A percentile compares a stretch with the other conserved stretches of the same genome.
These are phyloP conservation scores for Xenentodon cancila DNA, from an alignment of 2,797 vertebrate genomes.

Conservation along the genomic window DNA sequence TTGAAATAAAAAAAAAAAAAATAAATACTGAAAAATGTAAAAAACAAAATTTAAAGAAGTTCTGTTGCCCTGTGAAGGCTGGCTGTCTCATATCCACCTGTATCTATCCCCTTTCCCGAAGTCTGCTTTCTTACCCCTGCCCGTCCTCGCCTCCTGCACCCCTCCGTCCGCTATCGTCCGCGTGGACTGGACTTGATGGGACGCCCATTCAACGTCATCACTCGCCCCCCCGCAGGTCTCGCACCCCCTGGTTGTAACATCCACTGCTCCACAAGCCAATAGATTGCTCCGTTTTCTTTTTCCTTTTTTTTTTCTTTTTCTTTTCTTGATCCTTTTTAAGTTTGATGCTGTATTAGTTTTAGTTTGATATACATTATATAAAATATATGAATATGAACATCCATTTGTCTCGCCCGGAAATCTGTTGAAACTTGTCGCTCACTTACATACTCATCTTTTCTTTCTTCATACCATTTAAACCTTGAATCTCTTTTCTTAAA, in stretches of 20 bases:
- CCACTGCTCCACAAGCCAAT: constrained; percentile 59
- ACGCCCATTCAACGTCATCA: constrained; percentile 37
- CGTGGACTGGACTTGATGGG: constrained; percentile 22
- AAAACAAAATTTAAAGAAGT: constrained; percentile 58
- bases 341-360: constrained; percentile 92
- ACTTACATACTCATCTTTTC: neutral
- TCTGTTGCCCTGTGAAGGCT: constrained; percentile 46
- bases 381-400: constrained; percentile 84
- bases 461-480: neutral
- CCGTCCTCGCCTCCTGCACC: neutral
- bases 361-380: constrained; percentile 92
- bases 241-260: constrained; percentile 63
- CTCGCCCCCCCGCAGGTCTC: constrained; percentile 22
- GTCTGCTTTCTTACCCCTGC: constrained; percentile 12
- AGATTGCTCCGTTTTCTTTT: constrained; percentile 58
- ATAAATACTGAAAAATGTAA: constrained; percentile 50
- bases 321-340: constrained; percentile 79
- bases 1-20: constrained; percentile 60
- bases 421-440: constrained; percentile 58
- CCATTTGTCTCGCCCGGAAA: constrained; percentile 63
- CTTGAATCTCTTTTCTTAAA: neutral
- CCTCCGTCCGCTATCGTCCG: constrained; percentile 9
- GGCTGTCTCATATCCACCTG: constrained; percentile 59
- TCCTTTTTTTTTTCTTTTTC: constrained; percentile 26
- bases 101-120: constrained; percentile 28